Conservation (phyloP, 2,888 invertebrate genomes). For the Tetragonula carbonaria region DNA sequence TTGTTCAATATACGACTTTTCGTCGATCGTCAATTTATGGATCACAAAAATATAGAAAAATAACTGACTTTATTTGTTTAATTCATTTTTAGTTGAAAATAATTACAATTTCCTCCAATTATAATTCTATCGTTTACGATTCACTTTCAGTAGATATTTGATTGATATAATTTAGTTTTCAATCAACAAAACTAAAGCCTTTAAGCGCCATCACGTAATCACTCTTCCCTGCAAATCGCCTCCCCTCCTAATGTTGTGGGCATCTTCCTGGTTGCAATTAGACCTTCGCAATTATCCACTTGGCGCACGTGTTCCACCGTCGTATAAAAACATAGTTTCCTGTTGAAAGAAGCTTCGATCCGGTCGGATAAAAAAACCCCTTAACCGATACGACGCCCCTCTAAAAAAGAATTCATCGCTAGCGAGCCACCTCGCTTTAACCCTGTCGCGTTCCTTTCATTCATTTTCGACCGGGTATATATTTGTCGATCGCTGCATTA, state of each 20-base stretch:
- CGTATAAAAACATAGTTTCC: constrained; percentile 5
- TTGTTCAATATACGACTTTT: too few relatives aligned
- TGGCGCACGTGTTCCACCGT: not conserved
- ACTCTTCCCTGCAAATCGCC: not conserved
- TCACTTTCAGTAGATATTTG: too few relatives aligned
- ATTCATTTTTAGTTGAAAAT: not conserved
- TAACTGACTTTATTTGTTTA: not conserved
- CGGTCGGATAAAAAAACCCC: not conserved
- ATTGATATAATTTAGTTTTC: too few relatives aligned
- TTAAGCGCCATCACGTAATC: not conserved
- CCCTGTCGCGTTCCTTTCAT: not conserved
- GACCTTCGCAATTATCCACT: not conserved
- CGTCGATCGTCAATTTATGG: too few relatives aligned
- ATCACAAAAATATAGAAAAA: not conserved
- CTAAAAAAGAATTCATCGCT: not conserved
- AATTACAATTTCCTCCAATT: not conserved
- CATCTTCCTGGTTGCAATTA: not conserved
- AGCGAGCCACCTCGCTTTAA: not conserved
- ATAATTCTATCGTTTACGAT: not conserved
- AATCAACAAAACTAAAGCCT: not conserved
- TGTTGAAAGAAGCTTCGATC: constrained; percentile 8
- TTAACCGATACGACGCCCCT: not conserved
- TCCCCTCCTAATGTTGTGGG: too few relatives aligned
- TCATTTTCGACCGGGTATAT: too few relatives aligned
- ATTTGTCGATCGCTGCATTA: too few relatives aligned